These are phyloP conservation scores for Dendroctonus ponderosae DNA, from an alignment of 1,140 invertebrate genomes.

Conservation along the genomic window DNA sequence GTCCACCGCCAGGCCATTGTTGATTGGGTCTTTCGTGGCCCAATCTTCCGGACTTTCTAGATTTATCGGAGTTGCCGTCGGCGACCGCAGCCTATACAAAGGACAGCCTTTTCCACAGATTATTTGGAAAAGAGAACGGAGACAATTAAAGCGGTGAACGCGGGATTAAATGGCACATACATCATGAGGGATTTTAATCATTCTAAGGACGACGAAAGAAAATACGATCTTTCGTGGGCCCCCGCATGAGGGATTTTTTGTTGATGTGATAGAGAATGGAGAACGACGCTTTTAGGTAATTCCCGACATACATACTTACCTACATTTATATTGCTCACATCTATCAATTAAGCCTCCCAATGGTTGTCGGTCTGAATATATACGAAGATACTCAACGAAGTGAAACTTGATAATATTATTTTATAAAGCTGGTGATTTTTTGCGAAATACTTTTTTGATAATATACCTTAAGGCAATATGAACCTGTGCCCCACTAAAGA, in stretches of 20 bases:
- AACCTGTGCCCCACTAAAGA: too few relatives aligned
- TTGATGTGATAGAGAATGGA: too few relatives aligned
- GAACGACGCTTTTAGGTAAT: too few relatives aligned
- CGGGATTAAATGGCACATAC: conserved; percentile 29
- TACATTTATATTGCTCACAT: too few relatives aligned
- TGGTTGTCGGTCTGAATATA: too few relatives aligned
- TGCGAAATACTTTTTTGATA: too few relatives aligned
- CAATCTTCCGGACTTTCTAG: conserved; percentile 18
- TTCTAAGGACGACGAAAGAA: conserved; percentile 11
- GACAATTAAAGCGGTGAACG: conserved; percentile 29
- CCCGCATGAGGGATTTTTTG: neutral
- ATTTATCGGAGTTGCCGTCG: conserved; percentile 21
- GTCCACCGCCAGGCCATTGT: conserved; percentile 21
- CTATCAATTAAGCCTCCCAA: too few relatives aligned
- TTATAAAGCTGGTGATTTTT: too few relatives aligned
- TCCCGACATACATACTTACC: too few relatives aligned
- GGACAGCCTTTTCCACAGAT: conserved; percentile 22
- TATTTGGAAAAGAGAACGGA: conserved; percentile 23
- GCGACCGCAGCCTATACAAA: conserved; percentile 20
- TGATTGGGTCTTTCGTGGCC: conserved; percentile 30
- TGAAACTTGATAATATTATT: too few relatives aligned
- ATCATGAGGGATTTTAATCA: conserved; percentile 26
- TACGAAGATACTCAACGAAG: too few relatives aligned
- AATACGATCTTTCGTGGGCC: conserved; percentile 8
- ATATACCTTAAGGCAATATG: too few relatives aligned